phyloP scores from a whole-genome alignment of 1,140 invertebrate species.

The Parapsyche elsis region DNA sequence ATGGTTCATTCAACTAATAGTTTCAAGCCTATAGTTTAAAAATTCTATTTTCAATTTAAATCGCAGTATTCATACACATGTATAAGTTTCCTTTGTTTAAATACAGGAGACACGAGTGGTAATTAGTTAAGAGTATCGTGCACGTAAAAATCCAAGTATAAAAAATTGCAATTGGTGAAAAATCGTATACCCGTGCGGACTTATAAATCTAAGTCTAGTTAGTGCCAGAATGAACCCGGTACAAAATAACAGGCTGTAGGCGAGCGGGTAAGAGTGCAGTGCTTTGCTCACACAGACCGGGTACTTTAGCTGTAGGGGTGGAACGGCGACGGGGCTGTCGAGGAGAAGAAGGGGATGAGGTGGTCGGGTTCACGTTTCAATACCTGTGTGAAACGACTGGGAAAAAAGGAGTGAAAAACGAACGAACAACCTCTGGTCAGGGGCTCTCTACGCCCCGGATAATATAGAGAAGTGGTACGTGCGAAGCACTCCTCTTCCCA shows the following conservation, averaged over 20 bases:
- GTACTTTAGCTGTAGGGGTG: neutral
- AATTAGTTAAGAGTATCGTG: no score
- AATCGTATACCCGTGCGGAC: neutral
- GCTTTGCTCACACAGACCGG: constrained; percentile 15
- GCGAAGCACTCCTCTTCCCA: neutral
- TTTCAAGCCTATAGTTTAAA: no score
- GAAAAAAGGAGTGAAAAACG: constrained; percentile 49
- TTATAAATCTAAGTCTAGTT: neutral
- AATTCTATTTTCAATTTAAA: no score
- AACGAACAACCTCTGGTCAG: constrained; percentile 50
- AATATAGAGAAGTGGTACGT: constrained; percentile 45
- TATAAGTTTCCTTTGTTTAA: no score
- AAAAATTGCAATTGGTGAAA: neutral
- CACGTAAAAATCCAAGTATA: no score
- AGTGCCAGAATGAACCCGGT: neutral
- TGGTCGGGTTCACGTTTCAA: constrained; percentile 53
- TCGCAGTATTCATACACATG: no score
- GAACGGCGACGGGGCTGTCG: neutral
- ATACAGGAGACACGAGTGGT: no score
- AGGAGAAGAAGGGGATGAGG: constrained; percentile 3
- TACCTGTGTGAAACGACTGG: constrained; percentile 52
- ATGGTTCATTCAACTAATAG: no score
- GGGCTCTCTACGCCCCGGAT: constrained; percentile 44
- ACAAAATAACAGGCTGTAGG: constrained; percentile 29
- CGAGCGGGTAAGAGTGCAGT: constrained; percentile 22